Evolutionary conservation across 2,888 invertebrate species (phyloP).

Genomic region (Acrobeloides nanus): DNA sequence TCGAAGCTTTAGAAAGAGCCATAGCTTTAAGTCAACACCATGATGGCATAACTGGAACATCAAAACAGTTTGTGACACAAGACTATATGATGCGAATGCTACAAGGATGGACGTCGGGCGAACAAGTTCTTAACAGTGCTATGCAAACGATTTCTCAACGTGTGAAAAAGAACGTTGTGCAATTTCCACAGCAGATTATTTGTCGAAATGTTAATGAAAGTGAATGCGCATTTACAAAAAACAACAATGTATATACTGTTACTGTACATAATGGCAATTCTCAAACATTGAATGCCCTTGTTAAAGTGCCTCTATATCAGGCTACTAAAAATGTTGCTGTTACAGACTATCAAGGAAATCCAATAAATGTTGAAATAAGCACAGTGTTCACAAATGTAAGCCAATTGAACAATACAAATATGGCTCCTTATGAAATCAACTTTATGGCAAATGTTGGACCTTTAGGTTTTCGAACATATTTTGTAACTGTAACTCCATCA

Average conservation of each 20-base stretch:
- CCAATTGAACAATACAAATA: no score
- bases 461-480: slow-evolving; percentile 35
- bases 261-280: slow-evolving; percentile 40
- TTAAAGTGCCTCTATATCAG: slow-evolving; percentile 35
- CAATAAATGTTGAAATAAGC: no score
- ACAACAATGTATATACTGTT: no score
- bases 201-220: no score
- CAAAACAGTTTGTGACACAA: slow-evolving; percentile 65
- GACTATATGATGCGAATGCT: slow-evolving; percentile 75
- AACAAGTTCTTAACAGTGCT: no score
- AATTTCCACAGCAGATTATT: no score
- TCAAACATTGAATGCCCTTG: slow-evolving; percentile 7
- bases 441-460: slow-evolving; percentile 22
- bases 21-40: slow-evolving; percentile 68
- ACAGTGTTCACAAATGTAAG: no score
- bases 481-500: no score
- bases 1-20: slow-evolving; percentile 29
- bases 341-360: no score
- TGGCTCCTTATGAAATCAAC: slow-evolving; percentile 23
- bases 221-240: no score
- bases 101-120: slow-evolving; percentile 61
- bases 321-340: slow-evolving; percentile 25
- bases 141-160: no score
- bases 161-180: no score
- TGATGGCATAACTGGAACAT: slow-evolving; percentile 71